phyloP scores from a whole-genome alignment of 2,797 vertebrate species.

The Pteropus rufus region DNA sequence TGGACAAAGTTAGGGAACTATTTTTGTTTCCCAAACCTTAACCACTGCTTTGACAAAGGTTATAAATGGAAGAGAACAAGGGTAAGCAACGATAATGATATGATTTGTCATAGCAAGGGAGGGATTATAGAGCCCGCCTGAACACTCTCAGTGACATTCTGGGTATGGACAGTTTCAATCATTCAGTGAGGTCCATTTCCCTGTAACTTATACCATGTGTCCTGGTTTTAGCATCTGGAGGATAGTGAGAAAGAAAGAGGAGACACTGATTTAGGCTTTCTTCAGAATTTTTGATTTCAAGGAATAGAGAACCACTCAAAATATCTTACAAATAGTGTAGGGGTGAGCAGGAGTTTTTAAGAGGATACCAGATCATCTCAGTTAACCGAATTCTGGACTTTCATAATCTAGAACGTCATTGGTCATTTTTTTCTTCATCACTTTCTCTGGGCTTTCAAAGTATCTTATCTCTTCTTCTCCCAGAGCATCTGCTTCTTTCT shows the following conservation, averaged over 20 bases:
- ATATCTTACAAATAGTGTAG: neutral
- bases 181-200: neutral
- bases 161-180: neutral
- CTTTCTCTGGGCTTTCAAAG: neutral
- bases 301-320: neutral
- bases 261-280: neutral
- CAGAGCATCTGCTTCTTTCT: conserved; percentile 26
- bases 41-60: neutral
- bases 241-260: neutral
- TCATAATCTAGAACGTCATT: conserved; percentile 5
- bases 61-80: neutral
- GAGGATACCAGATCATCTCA: neutral
- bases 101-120: neutral
- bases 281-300: neutral
- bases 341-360: neutral
- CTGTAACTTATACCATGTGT: neutral
- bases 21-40: neutral
- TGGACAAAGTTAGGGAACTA: neutral
- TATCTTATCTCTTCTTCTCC: conserved; percentile 2
- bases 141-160: neutral
- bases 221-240: neutral
- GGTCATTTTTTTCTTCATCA: neutral
- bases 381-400: neutral
- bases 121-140: neutral
- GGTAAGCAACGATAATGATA: neutral